Evolutionary conservation across 37 sponge, comb jelly and placozoan genomes (phyloP).

Genomic region (Spongilla lacustris): DNA sequence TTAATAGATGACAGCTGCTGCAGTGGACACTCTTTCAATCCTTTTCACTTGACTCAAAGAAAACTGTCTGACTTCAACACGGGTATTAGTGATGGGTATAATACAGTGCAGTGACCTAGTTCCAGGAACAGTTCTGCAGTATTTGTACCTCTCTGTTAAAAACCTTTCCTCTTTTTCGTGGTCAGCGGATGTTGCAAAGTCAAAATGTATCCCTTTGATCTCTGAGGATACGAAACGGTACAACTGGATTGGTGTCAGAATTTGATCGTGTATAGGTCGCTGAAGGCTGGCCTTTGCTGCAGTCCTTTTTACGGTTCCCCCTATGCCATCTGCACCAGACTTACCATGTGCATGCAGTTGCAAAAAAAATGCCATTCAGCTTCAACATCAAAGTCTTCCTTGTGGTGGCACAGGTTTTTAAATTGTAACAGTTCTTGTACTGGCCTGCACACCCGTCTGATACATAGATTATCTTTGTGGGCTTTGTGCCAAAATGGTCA

Average conservation of each 20-base stretch:
- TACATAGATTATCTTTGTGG: conserved; percentile 52
- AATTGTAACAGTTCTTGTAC: conserved; percentile 53
- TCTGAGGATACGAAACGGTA: conserved; percentile 26
- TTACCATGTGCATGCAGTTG: conserved; percentile 59
- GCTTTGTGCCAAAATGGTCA: neutral
- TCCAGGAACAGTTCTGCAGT: conserved; percentile 57
- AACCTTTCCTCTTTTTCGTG: conserved; percentile 3
- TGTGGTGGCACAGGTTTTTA: conserved; percentile 53
- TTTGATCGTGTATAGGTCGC: conserved; percentile 41
- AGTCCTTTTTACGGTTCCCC: conserved; percentile 58
- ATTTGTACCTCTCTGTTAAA: conserved; percentile 22
- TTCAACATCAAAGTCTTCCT: conserved; percentile 44
- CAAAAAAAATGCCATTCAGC: conserved; percentile 65
- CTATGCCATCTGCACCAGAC: conserved; percentile 59
- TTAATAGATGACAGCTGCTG: conserved; percentile 5
- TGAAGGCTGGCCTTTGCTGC: conserved; percentile 59
- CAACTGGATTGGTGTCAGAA: conserved; percentile 54
- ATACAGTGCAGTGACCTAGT: conserved; percentile 42
- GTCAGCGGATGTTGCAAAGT: conserved; percentile 16
- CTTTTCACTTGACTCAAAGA: neutral
- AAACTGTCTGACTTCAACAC: conserved; percentile 1
- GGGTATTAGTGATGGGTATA: conserved; percentile 19
- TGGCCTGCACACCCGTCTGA: conserved; percentile 69
- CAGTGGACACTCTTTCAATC: conserved; percentile 21
- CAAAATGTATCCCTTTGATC: conserved; percentile 26